Conservation (phyloP, 2,888 invertebrate genomes). For the Elegia similella region DNA sequence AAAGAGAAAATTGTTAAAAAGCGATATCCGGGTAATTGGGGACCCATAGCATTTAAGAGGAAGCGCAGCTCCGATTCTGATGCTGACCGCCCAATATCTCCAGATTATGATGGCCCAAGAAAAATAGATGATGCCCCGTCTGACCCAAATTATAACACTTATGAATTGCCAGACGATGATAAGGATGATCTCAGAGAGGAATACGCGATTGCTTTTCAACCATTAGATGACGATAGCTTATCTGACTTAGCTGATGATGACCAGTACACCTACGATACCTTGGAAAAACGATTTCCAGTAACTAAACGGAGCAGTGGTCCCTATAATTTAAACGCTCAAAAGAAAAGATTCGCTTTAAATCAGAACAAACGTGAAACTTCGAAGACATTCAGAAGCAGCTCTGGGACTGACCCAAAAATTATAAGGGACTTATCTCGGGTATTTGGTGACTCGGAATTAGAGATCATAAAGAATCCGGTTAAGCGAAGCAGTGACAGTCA, state of each 20-base stretch:
- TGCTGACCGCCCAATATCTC: constrained; percentile 40
- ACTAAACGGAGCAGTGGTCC: constrained; percentile 83
- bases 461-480: constrained; percentile 73
- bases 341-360: constrained; percentile 55
- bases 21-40: constrained; percentile 72
- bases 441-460: constrained; percentile 77
- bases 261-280: constrained; percentile 61
- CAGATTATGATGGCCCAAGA: constrained; percentile 52
- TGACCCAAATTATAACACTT: constrained; percentile 58
- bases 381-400: constrained; percentile 61
- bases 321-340: constrained; percentile 48
- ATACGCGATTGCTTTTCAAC: constrained; percentile 74
- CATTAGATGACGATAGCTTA: constrained; percentile 65
- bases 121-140: constrained; percentile 43
- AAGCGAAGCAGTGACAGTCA: constrained; percentile 75
- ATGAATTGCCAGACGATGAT: constrained; percentile 61
- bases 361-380: constrained; percentile 56
- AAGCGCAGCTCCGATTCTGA: constrained; percentile 69
- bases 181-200: constrained; percentile 71
- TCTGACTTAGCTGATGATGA: constrained; percentile 66
- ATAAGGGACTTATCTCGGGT: constrained; percentile 86
- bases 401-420: constrained; percentile 86
- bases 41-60: constrained; percentile 75
- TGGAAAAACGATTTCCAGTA: constrained; percentile 85
- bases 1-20: constrained; percentile 74